Percentiles rank a stretch among this genome's conserved stretches.
Evolutionary conservation across 1,140 invertebrate species (phyloP).

Genomic region (Camponotus vicinus): DNA sequence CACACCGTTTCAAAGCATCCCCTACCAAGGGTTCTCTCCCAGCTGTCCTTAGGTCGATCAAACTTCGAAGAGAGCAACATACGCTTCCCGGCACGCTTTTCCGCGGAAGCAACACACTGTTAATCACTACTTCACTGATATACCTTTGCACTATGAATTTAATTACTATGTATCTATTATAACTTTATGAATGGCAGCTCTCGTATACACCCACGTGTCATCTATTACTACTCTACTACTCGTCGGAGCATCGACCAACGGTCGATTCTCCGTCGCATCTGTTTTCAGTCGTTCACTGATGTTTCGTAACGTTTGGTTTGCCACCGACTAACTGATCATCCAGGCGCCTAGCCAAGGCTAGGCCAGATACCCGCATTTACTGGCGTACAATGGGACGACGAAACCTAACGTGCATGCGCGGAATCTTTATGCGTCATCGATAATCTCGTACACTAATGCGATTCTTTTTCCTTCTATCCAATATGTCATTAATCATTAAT

Average conservation of each 20-base stretch:
- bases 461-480: neutral
- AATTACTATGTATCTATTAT: neutral
- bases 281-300: slow-evolving; percentile 3
- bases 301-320: slow-evolving; percentile 42
- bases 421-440: slow-evolving; percentile 65
- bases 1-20: slow-evolving; percentile 63
- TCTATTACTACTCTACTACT: neutral
- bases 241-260: slow-evolving; percentile 13
- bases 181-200: slow-evolving; percentile 7
- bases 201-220: slow-evolving; percentile 49
- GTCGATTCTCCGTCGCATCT: neutral
- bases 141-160: neutral
- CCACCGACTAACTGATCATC: slow-evolving; percentile 38
- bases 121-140: neutral
- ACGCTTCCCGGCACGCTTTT: slow-evolving; percentile 54
- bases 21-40: slow-evolving; percentile 53
- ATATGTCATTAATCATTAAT: neutral
- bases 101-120: neutral
- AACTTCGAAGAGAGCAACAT: slow-evolving; percentile 69
- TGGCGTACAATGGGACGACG: slow-evolving; percentile 2
- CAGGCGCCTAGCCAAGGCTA: slow-evolving; percentile 29
- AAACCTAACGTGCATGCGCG: slow-evolving; percentile 61
- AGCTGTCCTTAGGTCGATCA: slow-evolving; percentile 63
- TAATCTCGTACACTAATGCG: neutral
- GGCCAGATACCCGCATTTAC: slow-evolving; percentile 45